Conservation (phyloP, 2,113 vertebrate genomes). For the Panthera tigris region DNA sequence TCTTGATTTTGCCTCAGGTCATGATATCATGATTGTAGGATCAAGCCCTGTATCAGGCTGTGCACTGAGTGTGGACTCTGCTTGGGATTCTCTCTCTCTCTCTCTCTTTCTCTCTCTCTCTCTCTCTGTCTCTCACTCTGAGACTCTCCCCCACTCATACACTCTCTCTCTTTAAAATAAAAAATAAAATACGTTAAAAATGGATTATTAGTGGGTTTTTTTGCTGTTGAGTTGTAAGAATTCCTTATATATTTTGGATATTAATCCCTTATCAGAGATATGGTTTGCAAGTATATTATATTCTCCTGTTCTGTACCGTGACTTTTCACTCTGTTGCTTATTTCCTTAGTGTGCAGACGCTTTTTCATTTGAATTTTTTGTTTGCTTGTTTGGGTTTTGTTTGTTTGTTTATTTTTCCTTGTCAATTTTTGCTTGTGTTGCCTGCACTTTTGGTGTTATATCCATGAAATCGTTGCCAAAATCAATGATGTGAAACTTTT, state of each 20-base stretch:
- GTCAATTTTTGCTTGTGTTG: not conserved
- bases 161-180: too few relatives aligned
- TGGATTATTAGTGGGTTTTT: not conserved
- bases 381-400: not conserved
- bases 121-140: too few relatives aligned
- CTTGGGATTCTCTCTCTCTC: too few relatives aligned
- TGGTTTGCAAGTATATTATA: not conserved
- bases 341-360: not conserved
- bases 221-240: not conserved
- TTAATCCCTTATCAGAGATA: not conserved
- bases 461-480: not conserved
- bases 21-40: too few relatives aligned
- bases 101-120: too few relatives aligned
- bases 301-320: not conserved
- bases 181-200: not conserved
- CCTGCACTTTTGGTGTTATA: not conserved
- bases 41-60: too few relatives aligned
- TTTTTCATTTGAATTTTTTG: not conserved
- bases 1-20: too few relatives aligned
- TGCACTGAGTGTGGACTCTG: too few relatives aligned
- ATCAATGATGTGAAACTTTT: not conserved
- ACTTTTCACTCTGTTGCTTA: not conserved
- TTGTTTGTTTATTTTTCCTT: not conserved
- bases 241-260: not conserved
- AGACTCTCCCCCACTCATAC: too few relatives aligned